Conservation (phyloP, 2,113 vertebrate genomes). For the Coptodon rendalli region DNA sequence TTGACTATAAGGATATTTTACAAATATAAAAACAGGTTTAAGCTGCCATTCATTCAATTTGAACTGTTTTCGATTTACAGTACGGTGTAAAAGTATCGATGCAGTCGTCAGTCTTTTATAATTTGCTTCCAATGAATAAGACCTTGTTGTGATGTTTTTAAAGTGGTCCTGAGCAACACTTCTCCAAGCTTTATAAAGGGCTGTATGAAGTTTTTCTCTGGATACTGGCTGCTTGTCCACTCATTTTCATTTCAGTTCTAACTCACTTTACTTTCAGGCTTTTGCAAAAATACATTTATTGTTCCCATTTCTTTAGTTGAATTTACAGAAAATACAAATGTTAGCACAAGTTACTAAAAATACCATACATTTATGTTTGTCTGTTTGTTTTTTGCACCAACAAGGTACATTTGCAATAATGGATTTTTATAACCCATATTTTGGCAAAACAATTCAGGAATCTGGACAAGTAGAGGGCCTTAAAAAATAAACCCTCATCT, state of each 20-base stretch:
- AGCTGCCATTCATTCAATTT: background rate
- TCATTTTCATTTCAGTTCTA: background rate
- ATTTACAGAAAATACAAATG: background rate
- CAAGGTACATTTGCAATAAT: background rate
- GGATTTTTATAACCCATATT: background rate
- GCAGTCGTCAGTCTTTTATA: background rate
- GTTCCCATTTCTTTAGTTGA: background rate
- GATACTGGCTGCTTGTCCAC: background rate
- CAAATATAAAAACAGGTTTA: background rate
- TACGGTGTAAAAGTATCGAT: background rate
- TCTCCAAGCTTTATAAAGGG: background rate
- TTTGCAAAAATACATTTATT: background rate
- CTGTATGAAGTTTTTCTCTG: background rate
- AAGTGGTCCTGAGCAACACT: background rate
- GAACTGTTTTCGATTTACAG: background rate
- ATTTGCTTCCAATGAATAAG: background rate
- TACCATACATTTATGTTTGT: background rate
- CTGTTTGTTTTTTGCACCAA: background rate
- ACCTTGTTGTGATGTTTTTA: background rate
- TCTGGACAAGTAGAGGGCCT: background rate
- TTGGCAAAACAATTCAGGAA: background rate
- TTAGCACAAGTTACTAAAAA: background rate
- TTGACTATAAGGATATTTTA: background rate
- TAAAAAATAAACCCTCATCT: background rate
- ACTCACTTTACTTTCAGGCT: background rate